phyloP scores from a whole-genome alignment of 2,113 vertebrate species.

The Thamnophis sirtalis region DNA sequence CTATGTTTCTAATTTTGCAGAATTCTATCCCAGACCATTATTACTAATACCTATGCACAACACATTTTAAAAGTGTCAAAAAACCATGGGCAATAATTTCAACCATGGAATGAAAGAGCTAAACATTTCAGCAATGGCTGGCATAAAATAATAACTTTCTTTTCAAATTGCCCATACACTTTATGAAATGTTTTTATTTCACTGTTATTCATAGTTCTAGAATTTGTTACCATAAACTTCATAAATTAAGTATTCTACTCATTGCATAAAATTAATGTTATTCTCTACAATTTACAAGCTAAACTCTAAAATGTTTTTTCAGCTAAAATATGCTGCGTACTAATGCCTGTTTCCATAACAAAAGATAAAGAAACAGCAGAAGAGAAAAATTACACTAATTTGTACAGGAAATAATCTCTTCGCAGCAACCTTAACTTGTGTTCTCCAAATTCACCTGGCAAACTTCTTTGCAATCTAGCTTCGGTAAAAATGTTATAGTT shows the following conservation, averaged over 20 bases:
- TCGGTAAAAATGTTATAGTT: neutral
- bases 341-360: slow-evolving; percentile 10
- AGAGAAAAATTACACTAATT: slow-evolving; percentile 10
- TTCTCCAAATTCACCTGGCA: neutral
- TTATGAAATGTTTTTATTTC: slow-evolving; percentile 23
- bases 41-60: slow-evolving; percentile 40
- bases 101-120: slow-evolving; percentile 21
- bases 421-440: neutral
- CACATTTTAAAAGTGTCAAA: slow-evolving; percentile 29
- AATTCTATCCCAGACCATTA: slow-evolving; percentile 17
- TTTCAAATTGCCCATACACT: slow-evolving; percentile 25
- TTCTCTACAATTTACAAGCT: slow-evolving; percentile 21
- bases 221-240: slow-evolving; percentile 20
- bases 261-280: slow-evolving; percentile 17
- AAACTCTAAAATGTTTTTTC: slow-evolving; percentile 23
- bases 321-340: slow-evolving; percentile 16
- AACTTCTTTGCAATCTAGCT: neutral
- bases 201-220: slow-evolving; percentile 28
- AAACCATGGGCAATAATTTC: slow-evolving; percentile 1
- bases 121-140: slow-evolving; percentile 30
- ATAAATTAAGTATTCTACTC: slow-evolving; percentile 36
- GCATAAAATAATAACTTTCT: slow-evolving; percentile 22
- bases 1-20: slow-evolving; percentile 13
- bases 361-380: slow-evolving; percentile 14
- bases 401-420: neutral